phyloP scores from a whole-genome alignment of 64 coral and sea anemone genomes.

The Porites lutea region DNA sequence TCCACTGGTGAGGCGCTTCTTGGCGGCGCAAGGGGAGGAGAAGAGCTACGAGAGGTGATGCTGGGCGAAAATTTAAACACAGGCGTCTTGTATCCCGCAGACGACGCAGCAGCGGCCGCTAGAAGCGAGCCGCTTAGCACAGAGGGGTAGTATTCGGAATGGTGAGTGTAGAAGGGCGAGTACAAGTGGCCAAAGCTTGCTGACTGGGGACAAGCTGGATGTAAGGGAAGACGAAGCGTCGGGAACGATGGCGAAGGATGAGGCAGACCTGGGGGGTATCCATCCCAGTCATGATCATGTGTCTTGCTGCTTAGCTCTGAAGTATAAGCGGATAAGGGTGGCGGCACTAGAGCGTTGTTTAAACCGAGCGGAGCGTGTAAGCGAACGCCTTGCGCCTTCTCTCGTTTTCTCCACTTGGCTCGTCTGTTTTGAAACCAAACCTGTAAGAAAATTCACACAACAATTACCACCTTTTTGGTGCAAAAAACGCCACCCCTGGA shows the following conservation, averaged over 20 bases:
- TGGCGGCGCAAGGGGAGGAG: slow-evolving; percentile 13
- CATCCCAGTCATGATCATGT: slow-evolving; percentile 68
- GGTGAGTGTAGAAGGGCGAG: slow-evolving; percentile 54
- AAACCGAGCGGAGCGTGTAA: slow-evolving; percentile 85
- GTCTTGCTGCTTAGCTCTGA: slow-evolving; percentile 59
- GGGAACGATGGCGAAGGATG: slow-evolving; percentile 72
- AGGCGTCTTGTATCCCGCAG: slow-evolving; percentile 45
- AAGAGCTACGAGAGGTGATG: slow-evolving; percentile 3
- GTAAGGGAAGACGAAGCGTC: slow-evolving; percentile 78
- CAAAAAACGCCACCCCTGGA: not conserved
- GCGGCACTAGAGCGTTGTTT: slow-evolving; percentile 68
- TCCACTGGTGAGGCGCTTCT: not conserved
- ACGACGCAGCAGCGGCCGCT: slow-evolving; percentile 14
- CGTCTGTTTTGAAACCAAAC: slow-evolving; percentile 99
- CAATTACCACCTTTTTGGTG: no score
- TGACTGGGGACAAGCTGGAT: slow-evolving; percentile 46
- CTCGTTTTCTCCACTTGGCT: slow-evolving; percentile 97
- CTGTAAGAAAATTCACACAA: slow-evolving; percentile 26
- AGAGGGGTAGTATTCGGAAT: slow-evolving; percentile 61
- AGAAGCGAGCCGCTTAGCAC: slow-evolving; percentile 64
- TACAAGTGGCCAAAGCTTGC: slow-evolving; percentile 48
- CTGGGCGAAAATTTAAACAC: slow-evolving; percentile 74
- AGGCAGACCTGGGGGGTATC: not conserved
- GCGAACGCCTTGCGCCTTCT: slow-evolving; percentile 91
- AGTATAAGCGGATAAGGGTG: slow-evolving; percentile 72